Base-by-base conservation (phyloP, 2,113 vertebrate species). In the Oceanodroma tethys region DNA sequence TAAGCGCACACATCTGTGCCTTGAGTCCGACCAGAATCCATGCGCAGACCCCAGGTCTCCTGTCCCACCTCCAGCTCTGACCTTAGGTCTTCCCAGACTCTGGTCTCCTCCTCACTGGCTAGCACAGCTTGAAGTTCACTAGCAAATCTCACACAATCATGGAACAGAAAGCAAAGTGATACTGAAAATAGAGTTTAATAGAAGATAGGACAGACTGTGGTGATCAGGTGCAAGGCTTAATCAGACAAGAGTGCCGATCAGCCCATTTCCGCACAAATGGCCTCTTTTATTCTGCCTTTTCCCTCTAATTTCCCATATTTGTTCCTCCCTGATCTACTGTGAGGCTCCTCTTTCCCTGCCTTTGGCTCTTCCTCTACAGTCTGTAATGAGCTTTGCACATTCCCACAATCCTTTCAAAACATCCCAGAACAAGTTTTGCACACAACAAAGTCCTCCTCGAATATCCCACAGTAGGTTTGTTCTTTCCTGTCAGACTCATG, bases 381-480 rank as follows among this genome's bases (percentile, higher is more conserved):
- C 38, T 47, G 5, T 38, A 80, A 79, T 27, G 47, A 75, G 10
- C 5, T 67, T 75, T 67, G 17, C 42, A 72, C 8, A 36, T 50
- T 74, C 25, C 25, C 50, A 56, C 9, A 21, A 30, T 42, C 20
- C 16, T 70, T 94, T 74, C 50, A 62, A 79, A 86, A 59, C 13
- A 55, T 29, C 11, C 16, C 45, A 89, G 60, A 50, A 53, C 6
- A 80, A 58, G 11, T 43, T 71, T 81, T 87, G 40, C 21, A 58
- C 8, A 67, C 11, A 43, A n/a, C 4, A 3, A 87, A 42, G 2
- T 63, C 11, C 30, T 38, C 18, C 16, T 73, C 0, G 0, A 48
- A 40, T 72, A 58, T 68, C 38, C 47, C 26, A 5, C 2, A 19
- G 20, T 26, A 32, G 1, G 7, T 62, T 75, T 70, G 4, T 9